These are phyloP conservation scores for Eubasilissa splendida DNA, from an alignment of 2,888 invertebrate species.

Conservation along the genomic window DNA sequence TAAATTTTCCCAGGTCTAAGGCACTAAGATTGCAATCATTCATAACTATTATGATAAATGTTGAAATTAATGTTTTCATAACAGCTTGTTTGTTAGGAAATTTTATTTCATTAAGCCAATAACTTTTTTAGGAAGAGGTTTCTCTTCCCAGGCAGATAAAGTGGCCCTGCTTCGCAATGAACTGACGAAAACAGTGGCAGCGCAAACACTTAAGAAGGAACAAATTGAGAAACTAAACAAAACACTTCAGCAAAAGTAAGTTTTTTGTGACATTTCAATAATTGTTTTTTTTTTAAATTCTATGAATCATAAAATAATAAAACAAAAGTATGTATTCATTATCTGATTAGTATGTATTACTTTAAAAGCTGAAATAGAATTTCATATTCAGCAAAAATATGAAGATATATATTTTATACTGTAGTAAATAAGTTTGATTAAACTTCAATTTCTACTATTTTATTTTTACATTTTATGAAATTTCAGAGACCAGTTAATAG, in stretches of 20 bases:
- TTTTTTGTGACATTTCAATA: not conserved
- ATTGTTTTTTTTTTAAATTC: not conserved
- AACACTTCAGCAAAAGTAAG: constrained; percentile 61
- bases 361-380: too few species aligned
- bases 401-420: too few species aligned
- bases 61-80: too few species aligned
- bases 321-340: too few species aligned
- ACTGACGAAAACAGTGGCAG: constrained; percentile 66
- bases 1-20: too few species aligned
- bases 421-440: too few species aligned
- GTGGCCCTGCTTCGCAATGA: constrained; percentile 61
- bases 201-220: constrained; percentile 68
- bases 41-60: not conserved
- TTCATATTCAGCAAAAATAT: too few species aligned
- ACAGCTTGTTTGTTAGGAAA: too few species aligned
- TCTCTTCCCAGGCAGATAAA: constrained; percentile 53
- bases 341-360: too few species aligned
- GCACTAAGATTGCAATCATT: not conserved
- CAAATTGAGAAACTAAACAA: constrained; percentile 69
- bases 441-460: too few species aligned
- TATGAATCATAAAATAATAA: not conserved
- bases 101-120: not conserved
- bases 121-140: constrained; percentile 43
- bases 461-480: not conserved
- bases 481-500: constrained; percentile 56